phyloP scores from a whole-genome alignment of 1,140 invertebrate genomes.

The Drosophila lacteicornis region DNA sequence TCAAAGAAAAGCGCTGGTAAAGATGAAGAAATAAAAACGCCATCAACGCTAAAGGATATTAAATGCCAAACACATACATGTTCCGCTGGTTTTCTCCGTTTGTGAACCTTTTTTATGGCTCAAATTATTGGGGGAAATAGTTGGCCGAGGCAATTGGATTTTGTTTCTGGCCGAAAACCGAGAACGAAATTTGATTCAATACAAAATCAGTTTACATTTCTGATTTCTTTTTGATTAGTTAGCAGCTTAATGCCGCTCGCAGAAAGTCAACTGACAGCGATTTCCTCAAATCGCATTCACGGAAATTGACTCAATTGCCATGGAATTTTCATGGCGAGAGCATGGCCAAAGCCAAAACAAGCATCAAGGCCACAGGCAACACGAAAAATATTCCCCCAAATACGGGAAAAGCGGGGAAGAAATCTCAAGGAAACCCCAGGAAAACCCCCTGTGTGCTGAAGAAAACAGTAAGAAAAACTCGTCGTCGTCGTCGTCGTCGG shows the following conservation, averaged over 20 bases:
- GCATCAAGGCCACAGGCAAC: constrained; percentile 50
- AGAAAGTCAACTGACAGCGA: constrained; percentile 48
- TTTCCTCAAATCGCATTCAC: constrained; percentile 56
- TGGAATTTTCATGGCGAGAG: constrained; percentile 55
- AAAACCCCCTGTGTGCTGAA: constrained; percentile 6
- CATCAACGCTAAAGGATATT: constrained; percentile 73
- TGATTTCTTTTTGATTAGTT: constrained; percentile 55
- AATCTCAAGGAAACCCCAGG: constrained; percentile 1
- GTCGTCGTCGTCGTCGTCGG: constrained; percentile 21
- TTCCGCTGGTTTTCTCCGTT: constrained; percentile 6
- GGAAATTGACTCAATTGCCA: constrained; percentile 79
- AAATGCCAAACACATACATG: constrained; percentile 57
- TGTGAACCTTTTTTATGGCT: constrained; percentile 12
- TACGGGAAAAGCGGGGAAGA: not conserved
- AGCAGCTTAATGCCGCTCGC: constrained; percentile 40
- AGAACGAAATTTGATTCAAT: constrained; percentile 38
- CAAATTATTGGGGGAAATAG: constrained; percentile 21
- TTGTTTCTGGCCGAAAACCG: not conserved
- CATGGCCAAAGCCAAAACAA: constrained; percentile 40
- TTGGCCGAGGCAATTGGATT: constrained; percentile 55
- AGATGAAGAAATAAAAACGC: constrained; percentile 73
- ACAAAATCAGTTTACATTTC: constrained; percentile 43
- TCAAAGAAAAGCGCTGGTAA: constrained; percentile 14
- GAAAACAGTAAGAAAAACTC: constrained; percentile 27
- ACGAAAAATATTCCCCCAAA: constrained; percentile 7